phyloP scores from a whole-genome alignment of 2,797 vertebrate species.

The Mus minutoides region DNA sequence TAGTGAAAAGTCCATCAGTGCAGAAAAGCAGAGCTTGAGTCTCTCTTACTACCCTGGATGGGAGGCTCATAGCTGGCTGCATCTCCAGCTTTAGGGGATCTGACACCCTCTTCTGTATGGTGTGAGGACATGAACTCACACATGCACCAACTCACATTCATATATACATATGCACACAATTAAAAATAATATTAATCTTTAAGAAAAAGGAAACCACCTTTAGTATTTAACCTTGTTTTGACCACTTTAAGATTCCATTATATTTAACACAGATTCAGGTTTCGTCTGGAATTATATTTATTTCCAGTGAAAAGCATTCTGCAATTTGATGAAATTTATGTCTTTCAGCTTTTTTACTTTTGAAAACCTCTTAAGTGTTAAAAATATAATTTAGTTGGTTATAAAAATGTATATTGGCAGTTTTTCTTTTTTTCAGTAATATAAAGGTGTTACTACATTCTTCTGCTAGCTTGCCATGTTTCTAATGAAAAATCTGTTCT shows the following conservation, averaged over 20 bases:
- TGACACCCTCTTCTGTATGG: rapidly evolving
- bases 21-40: not conserved
- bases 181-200: not conserved
- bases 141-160: not conserved
- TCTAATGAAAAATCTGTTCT: not conserved
- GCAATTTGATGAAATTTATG: not conserved
- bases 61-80: not conserved
- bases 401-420: not conserved
- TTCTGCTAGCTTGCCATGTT: not conserved
- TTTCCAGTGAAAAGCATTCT: not conserved
- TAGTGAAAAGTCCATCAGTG: too few species aligned
- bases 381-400: not conserved
- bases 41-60: not conserved
- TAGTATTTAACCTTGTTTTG: not conserved
- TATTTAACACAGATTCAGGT: not conserved
- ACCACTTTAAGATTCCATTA: not conserved
- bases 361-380: not conserved
- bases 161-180: not conserved
- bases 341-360: not conserved
- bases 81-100: not conserved
- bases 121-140: not conserved
- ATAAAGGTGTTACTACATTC: not conserved
- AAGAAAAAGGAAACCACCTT: not conserved
- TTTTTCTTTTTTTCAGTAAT: not conserved
- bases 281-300: not conserved